These are phyloP conservation scores for Bombus superbus DNA, from an alignment of 1,140 invertebrate species.

Conservation along the genomic window DNA sequence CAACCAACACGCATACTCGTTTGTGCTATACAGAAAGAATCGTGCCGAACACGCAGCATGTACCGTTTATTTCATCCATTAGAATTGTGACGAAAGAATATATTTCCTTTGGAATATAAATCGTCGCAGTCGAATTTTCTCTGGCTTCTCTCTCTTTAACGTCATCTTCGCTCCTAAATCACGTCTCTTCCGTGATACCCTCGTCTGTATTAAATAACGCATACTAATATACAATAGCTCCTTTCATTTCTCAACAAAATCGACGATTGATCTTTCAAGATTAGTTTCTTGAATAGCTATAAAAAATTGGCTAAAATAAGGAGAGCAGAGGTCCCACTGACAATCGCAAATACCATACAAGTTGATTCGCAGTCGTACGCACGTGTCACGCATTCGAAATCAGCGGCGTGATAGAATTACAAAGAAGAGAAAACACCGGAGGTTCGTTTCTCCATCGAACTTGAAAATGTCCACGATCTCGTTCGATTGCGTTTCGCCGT, in stretches of 20 bases:
- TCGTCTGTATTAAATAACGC: too few species aligned
- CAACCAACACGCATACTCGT: slow-evolving; percentile 27
- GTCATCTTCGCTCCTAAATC: too few species aligned
- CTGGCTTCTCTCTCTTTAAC: too few species aligned
- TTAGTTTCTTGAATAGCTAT: background rate
- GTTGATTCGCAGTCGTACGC: background rate
- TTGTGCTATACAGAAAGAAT: slow-evolving; percentile 23
- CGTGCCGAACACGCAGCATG: background rate
- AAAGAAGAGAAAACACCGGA: background rate
- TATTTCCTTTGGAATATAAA: background rate
- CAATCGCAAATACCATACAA: background rate
- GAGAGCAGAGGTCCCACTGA: too few species aligned
- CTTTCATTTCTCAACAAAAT: too few species aligned
- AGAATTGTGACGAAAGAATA: background rate
- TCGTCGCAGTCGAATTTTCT: too few species aligned
- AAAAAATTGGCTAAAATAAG: background rate
- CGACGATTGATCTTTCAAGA: too few species aligned
- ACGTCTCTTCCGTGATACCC: too few species aligned
- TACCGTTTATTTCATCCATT: background rate
- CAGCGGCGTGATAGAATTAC: background rate
- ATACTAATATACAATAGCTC: too few species aligned
- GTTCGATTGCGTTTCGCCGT: background rate
- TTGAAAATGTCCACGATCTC: too few species aligned
- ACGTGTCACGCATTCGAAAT: background rate
- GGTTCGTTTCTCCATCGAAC: background rate